A percentile compares a stretch with the other conserved stretches of the same genome.
These are phyloP conservation scores for Limanda limanda DNA, from an alignment of 2,113 vertebrate species.

Conservation along the genomic window DNA sequence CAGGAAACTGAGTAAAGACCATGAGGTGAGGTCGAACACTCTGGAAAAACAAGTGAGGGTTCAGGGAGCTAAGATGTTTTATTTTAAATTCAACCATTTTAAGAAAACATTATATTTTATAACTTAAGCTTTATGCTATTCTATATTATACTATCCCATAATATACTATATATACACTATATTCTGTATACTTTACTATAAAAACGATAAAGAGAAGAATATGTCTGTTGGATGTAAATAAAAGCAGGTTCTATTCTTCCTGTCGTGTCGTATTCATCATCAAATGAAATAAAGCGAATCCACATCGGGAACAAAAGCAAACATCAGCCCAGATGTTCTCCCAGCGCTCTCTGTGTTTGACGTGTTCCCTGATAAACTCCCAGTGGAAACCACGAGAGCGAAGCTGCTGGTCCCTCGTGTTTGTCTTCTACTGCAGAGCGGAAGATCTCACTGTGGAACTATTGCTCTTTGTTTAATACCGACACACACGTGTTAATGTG, in stretches of 20 bases:
- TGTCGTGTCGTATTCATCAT: neutral
- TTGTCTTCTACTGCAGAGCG: slow-evolving; percentile 20
- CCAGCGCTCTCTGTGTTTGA: slow-evolving; percentile 15
- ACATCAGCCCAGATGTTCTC: slow-evolving; percentile 39
- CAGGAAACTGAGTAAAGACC: no score
- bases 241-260: neutral
- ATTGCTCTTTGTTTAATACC: neutral
- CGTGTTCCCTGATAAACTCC: slow-evolving; percentile 23
- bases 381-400: neutral
- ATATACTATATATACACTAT: no score
- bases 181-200: neutral
- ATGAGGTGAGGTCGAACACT: no score
- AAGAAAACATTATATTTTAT: no score
- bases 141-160: no score
- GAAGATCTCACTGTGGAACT: no score
- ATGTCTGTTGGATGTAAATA: no score
- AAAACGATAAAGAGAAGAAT: neutral
- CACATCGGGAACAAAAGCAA: neutral
- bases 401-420: slow-evolving; percentile 35
- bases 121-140: no score
- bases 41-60: no score
- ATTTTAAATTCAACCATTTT: no score
- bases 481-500: neutral
- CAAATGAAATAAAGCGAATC: neutral
- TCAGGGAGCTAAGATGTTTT: no score